Evolutionary conservation across 2,888 invertebrate species (phyloP), one percentile per base, ranked within the genome.

Genomic region (Tridacna crocea): DNA sequence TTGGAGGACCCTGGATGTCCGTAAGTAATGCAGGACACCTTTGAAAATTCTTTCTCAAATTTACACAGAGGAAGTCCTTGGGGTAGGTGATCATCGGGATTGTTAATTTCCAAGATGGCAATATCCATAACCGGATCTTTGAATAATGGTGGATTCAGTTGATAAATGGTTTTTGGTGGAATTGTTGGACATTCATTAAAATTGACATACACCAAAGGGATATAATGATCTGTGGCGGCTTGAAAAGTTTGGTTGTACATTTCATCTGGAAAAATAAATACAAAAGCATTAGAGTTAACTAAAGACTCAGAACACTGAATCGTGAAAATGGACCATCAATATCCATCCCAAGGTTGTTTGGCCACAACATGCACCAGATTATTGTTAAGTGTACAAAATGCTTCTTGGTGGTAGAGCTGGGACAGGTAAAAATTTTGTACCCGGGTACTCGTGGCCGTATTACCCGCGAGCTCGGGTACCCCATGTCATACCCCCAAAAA

Each of bases 241-340:
- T 13, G 63, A 4, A 63, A 11, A 46, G 17, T 6, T 36, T 66
- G 11, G 46, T 46, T 46, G 19, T 66, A 66, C 66, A 66, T 66
- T 36, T 66, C 13, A 36, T 66, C 66, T 66, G 66, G 46, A 66
- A 61, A n/a, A 22, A 17, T 11, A 61, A 61, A 61, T n/a, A 22
- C 13, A 61, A 51, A n/a, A n/a, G n/a, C n/a, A n/a, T n/a, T n/a
- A n/a, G n/a, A n/a, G n/a, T n/a, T n/a, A n/a, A n/a, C n/a, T n/a
- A n/a, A n/a, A n/a, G n/a, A n/a, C n/a, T n/a, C n/a, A n/a, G n/a
- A n/a, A n/a, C n/a, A n/a, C n/a, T n/a, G n/a, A n/a, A n/a, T n/a
- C n/a, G n/a, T n/a, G n/a, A n/a, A n/a, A n/a, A n/a, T n/a, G n/a
- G n/a, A n/a, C n/a, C n/a, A n/a, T n/a, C n/a, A n/a, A n/a, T n/a